Conservation (phyloP, 2,113 vertebrate species). For the Oreochromis aureus region DNA sequence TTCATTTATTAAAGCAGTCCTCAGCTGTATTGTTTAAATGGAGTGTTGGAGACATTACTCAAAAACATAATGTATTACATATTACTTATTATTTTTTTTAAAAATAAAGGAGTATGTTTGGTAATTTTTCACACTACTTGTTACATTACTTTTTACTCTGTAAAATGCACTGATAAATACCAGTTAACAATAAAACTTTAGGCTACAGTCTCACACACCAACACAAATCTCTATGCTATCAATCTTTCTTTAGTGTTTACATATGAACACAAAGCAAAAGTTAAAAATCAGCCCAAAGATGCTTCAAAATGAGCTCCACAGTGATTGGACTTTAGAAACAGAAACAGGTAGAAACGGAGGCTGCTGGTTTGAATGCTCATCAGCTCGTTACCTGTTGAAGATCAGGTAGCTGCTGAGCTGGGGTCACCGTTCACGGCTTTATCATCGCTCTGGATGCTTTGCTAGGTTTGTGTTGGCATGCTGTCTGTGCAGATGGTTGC, state of each 20-base stretch:
- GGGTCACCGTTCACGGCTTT: fast-evolving
- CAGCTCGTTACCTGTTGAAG: not conserved
- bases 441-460: not conserved
- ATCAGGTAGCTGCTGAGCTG: not conserved
- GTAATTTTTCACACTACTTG: not conserved
- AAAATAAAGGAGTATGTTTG: not conserved
- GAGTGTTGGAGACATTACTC: fast-evolving
- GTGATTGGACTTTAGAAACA: not conserved
- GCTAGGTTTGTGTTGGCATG: not conserved
- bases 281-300: not conserved
- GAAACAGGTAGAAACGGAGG: fast-evolving
- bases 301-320: not conserved
- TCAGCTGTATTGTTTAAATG: not conserved
- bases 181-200: not conserved
- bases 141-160: too few species aligned
- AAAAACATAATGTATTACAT: not conserved
- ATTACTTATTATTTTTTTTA: not conserved
- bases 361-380: not conserved
- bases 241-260: not conserved
- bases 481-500: not conserved
- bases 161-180: not conserved
- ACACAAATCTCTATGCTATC: not conserved
- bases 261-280: not conserved
- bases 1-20: not conserved
- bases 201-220: not conserved